Evolutionary conservation across 2,113 vertebrate genomes (phyloP), one percentile per base, ranked within the genome.

Genomic region (Datnioides undecimradiatus): DNA sequence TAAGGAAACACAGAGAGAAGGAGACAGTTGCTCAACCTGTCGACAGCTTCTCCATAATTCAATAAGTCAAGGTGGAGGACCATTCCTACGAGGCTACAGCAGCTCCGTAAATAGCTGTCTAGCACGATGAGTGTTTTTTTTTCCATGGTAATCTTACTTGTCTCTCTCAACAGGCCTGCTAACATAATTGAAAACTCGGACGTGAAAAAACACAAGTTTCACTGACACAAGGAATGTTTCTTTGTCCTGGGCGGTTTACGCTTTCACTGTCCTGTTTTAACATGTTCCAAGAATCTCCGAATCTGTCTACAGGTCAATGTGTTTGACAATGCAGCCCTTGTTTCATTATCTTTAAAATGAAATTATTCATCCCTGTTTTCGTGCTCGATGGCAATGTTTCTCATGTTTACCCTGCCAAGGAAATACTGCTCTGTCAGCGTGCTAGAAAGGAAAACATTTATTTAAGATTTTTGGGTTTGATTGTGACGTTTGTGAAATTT

Each of bases 11-110:
- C 87, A 89, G 62, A 66, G 79, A 65, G 77, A 83, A 82, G 79
- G 82, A 91, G 90, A 88, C 88, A 89, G 84, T 92, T 90, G 88
- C 87, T 91, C 86, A 89, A 93, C 91, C 87, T 93, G 93, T 93
- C 87, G 87, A 93, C 93, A 88, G 82, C 85, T 85, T 80, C 87
- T 87, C 81, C 89, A 90, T 89, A 89, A 93, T 94, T 93, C 89
- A 94, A 90, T 93, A 90, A 92, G 88, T 93, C 89, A 88, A 94
- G 90, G 86, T 90, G 86, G 79, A 92, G 87, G 91, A 83, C 92
- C 87, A 86, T 91, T 91, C 87, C 87, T 82, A 84, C 29, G 34
- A 74, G 84, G 80, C 88, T 80, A 70, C 83, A 82, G 72, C 85
- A 68, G 72, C 87, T 90, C 86, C 64, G 79, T 87, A 93, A 93